phyloP scores from a whole-genome alignment of 2,113 vertebrate genomes.

The Nansenia antarctica region DNA sequence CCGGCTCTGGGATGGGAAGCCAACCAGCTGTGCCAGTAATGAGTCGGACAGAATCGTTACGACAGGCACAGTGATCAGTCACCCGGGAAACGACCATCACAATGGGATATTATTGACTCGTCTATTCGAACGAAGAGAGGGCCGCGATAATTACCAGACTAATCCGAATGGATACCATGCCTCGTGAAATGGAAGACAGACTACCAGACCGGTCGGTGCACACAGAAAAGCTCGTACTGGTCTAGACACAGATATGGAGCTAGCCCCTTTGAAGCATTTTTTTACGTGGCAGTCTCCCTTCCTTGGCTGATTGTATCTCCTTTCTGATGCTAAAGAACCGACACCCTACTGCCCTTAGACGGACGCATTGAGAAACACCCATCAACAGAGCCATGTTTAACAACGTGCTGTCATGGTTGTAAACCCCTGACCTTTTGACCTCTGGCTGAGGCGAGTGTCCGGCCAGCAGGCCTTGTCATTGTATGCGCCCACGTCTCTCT shows the following conservation, averaged over 20 bases:
- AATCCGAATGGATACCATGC: neutral
- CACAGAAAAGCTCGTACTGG: no score
- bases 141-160: no score
- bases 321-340: slow-evolving; percentile 41
- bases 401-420: slow-evolving; percentile 31
- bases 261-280: neutral
- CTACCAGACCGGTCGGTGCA: neutral
- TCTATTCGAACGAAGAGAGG: neutral
- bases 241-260: neutral
- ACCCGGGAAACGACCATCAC: neutral
- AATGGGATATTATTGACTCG: neutral
- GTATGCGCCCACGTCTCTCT: slow-evolving; percentile 44
- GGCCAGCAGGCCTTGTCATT: slow-evolving; percentile 52
- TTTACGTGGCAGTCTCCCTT: neutral
- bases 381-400: slow-evolving; percentile 5
- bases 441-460: slow-evolving; percentile 30
- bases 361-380: slow-evolving; percentile 13
- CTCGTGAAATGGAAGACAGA: neutral
- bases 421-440: slow-evolving; percentile 61
- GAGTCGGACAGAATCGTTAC: slow-evolving; percentile 7
- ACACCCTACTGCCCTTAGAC: neutral
- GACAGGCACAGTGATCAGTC: slow-evolving; percentile 13
- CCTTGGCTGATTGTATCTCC: neutral
- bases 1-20: neutral
- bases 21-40: slow-evolving; percentile 4